These are phyloP conservation scores for Rhinoderma darwinii DNA, from an alignment of 2,113 vertebrate genomes.

Conservation along the genomic window DNA sequence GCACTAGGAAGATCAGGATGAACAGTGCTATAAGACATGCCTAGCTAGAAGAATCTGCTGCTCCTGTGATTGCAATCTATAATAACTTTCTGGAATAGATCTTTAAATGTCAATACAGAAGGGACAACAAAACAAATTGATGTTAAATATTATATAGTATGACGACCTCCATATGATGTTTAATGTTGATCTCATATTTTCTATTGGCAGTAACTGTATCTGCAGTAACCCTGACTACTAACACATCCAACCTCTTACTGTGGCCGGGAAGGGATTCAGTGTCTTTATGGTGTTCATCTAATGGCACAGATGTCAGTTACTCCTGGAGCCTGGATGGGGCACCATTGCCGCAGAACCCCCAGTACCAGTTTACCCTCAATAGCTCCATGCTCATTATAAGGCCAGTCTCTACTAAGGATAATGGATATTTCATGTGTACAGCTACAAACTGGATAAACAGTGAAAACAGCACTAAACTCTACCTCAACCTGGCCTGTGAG, in stretches of 20 bases:
- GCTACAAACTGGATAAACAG: conserved; percentile 9
- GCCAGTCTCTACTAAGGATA: background rate
- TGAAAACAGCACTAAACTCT: conserved; percentile 1
- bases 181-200: background rate
- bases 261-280: conserved; percentile 20
- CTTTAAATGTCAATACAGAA: background rate
- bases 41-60: background rate
- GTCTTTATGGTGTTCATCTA: conserved; percentile 8
- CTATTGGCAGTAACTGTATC: background rate
- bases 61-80: background rate
- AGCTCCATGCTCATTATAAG: conserved; percentile 20
- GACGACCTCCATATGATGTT: background rate
- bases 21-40: no score
- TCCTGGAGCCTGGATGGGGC: conserved; percentile 35
- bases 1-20: no score
- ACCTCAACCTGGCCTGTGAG: conserved; percentile 42
- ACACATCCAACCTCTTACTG: background rate
- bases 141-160: background rate
- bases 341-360: background rate
- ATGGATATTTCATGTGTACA: conserved; percentile 35
- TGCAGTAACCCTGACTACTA: background rate
- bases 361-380: background rate
- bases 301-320: conserved; percentile 15
- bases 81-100: background rate
- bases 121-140: background rate